Conservation (phyloP, 2,113 vertebrate species). For the Erpornis zantholeuca region DNA sequence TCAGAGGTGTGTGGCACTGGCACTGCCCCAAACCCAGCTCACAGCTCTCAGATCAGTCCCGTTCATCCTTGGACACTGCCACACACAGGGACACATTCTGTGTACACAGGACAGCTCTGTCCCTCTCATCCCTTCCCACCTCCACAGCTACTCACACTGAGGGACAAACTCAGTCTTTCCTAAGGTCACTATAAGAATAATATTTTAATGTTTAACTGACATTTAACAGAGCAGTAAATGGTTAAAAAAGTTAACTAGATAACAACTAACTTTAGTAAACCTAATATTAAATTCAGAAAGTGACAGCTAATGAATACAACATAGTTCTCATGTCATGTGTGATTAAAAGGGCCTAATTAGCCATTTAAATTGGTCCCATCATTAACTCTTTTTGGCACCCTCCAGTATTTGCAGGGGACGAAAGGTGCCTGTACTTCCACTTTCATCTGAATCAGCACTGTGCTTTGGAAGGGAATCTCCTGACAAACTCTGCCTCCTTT, state of each 20-base stretch:
- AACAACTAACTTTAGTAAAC: neutral
- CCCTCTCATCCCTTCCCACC: neutral
- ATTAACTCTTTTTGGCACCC: neutral
- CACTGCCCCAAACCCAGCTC: neutral
- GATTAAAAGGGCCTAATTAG: neutral
- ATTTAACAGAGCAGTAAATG: conserved; percentile 15
- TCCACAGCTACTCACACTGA: neutral
- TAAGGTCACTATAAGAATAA: neutral
- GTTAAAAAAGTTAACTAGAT: conserved; percentile 11
- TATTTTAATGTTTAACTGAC: conserved; percentile 40
- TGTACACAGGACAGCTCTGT: neutral
- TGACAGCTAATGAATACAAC: neutral
- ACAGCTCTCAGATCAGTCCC: neutral
- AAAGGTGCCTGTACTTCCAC: neutral
- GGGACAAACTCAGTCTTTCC: neutral
- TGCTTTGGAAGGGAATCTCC: neutral
- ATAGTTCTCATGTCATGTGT: neutral
- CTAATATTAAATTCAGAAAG: conserved; percentile 24
- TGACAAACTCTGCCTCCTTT: neutral
- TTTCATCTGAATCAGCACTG: neutral
- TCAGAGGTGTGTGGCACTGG: neutral
- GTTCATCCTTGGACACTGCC: neutral
- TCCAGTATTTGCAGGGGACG: neutral
- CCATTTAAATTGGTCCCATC: neutral
- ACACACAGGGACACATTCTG: rapidly evolving